A percentile compares a stretch with the other conserved stretches of the same genome.
phyloP scores from a whole-genome alignment of 2,113 vertebrate genomes.

The Campylomormyrus tamandua region DNA sequence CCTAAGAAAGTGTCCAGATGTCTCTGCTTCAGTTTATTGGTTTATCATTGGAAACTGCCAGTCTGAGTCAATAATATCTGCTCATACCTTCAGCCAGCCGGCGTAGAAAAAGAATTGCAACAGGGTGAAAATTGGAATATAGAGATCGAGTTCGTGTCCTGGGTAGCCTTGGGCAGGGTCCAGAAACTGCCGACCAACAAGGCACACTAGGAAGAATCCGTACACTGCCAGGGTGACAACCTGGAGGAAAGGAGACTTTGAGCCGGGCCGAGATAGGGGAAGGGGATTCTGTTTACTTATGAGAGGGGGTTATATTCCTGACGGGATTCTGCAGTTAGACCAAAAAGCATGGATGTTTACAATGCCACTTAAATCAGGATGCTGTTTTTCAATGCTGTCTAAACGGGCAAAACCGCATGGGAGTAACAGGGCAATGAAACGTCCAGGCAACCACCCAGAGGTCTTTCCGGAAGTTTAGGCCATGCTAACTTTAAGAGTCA shows the following conservation, averaged over 20 bases:
- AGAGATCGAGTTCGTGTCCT: constrained; percentile 81
- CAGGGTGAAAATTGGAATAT: constrained; percentile 83
- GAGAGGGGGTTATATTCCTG: not conserved
- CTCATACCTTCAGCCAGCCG: constrained; percentile 84
- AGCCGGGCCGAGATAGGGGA: not conserved
- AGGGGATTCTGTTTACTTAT: not conserved
- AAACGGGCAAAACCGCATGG: not conserved
- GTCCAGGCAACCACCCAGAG: not conserved
- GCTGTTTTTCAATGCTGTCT: not conserved
- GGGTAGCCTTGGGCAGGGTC: constrained; percentile 76
- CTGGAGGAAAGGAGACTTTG: constrained; percentile 40
- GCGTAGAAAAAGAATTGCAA: constrained; percentile 92
- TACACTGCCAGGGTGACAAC: constrained; percentile 90
- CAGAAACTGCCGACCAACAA: constrained; percentile 87
- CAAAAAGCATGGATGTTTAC: not conserved
- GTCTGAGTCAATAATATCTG: not conserved
- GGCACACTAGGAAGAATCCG: constrained; percentile 86
- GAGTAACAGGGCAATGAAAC: not conserved
- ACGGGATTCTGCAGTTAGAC: not conserved
- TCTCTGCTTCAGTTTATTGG: not conserved
- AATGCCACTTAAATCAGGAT: not conserved
- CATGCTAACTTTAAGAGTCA: not conserved
- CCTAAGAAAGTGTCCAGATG: constrained; percentile 51
- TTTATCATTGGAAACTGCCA: not conserved
- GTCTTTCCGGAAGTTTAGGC: not conserved